Base-by-base conservation (phyloP, 2,113 vertebrate species). In the Phasianus colchicus region DNA sequence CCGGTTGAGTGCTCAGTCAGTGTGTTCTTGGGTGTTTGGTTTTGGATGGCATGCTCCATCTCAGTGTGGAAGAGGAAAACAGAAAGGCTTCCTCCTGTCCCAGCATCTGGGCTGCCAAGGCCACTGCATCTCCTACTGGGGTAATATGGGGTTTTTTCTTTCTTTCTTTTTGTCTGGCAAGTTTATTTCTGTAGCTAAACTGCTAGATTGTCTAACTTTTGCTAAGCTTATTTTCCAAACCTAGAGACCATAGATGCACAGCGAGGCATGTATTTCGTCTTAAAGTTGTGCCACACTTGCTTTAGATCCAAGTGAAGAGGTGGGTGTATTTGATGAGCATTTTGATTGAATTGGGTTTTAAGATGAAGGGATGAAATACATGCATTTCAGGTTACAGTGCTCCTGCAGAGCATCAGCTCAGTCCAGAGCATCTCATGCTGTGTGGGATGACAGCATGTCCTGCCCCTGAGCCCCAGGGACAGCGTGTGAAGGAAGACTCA, bases 401-500 rank as follows among this genome's bases (percentile, higher is more conserved):
- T 74, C 20, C 81, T 74, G 70, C 67, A 16, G 58, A 69, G 48
- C 74, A 21, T 40, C 83, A 45, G 47, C 69, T 87, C 69, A 42
- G 5, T 10, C 71, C 64, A 30, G 50, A 79, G 81, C 86, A 29
- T 19, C 74, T 92, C 73, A 30, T 42, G 3, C 73, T 1, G 4
- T 43, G 4, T 11, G 38, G 8, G 14, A 4, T 11, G 64, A 67
- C 11, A 21, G 45, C 4, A 0, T 0, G 14, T 36, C 60, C 67
- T 42, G 10, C 9, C 66, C 40, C 0, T 2, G 1, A 47, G 45
- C 21, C 32, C 66, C 64, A 6, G 21, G 75, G 50, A 4, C 55
- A 54, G 15, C 0, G 0, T 5, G 48, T 5, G 3, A 1, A 3
- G 43, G 20, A 27, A 3, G 45, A n/a, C 43, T 5, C 11, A 9